These are phyloP conservation scores for Mergus octosetaceus DNA, from an alignment of 2,797 vertebrate genomes.

Conservation along the genomic window DNA sequence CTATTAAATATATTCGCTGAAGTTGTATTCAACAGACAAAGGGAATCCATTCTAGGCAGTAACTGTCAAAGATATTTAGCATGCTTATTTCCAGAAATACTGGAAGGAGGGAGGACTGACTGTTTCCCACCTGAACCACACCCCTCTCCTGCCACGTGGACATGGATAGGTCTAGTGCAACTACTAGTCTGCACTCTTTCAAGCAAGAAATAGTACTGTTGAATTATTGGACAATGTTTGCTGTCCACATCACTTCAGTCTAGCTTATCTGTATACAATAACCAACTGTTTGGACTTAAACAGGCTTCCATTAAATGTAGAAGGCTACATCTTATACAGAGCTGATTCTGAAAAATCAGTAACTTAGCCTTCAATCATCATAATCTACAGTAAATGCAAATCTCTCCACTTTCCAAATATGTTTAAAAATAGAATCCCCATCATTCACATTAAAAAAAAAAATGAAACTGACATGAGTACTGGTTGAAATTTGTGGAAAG, in stretches of 20 bases:
- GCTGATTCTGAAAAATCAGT: background rate
- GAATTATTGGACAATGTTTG: background rate
- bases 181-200: background rate
- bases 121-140: background rate
- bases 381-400: background rate
- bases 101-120: background rate
- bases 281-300: background rate
- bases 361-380: background rate
- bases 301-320: background rate
- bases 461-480: background rate
- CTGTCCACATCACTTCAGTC: background rate
- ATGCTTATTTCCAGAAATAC: background rate
- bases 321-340: background rate
- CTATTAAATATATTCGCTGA: background rate
- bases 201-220: background rate
- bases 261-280: background rate
- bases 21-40: background rate
- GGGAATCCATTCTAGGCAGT: background rate
- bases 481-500: background rate
- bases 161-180: background rate
- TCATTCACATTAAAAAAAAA: background rate
- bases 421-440: background rate
- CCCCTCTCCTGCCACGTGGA: background rate
- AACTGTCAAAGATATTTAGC: background rate
- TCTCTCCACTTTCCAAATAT: background rate